phyloP scores from a whole-genome alignment of 2,797 vertebrate species.

The Pogoniulus pusillus region DNA sequence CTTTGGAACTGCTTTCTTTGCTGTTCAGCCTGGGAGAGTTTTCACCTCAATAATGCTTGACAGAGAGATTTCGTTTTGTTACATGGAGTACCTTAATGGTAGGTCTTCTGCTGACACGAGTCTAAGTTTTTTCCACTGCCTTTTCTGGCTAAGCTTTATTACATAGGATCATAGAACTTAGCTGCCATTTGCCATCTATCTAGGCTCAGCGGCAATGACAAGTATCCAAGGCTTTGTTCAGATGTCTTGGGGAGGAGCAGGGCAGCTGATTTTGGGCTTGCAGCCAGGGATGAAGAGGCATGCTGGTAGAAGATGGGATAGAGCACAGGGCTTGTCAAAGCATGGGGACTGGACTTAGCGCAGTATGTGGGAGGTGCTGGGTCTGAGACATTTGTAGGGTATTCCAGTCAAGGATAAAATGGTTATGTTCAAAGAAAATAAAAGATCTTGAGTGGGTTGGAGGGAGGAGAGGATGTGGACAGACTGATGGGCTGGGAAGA shows the following conservation, averaged over 20 bases:
- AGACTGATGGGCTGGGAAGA: constrained; percentile 54
- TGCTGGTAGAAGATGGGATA: background rate
- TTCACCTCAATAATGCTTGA: background rate
- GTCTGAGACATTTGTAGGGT: background rate
- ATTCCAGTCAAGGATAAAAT: constrained; percentile 20
- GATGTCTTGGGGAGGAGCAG: background rate
- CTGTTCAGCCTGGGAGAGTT: background rate
- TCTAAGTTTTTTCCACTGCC: background rate
- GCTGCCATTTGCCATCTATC: background rate
- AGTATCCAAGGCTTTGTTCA: background rate
- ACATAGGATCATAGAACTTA: background rate
- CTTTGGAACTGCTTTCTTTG: background rate
- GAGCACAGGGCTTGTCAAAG: background rate
- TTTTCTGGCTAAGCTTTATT: background rate
- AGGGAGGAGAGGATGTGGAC: constrained; percentile 55
- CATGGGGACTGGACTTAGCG: background rate
- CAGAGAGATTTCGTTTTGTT: background rate
- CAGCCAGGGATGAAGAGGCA: background rate
- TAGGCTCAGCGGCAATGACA: background rate
- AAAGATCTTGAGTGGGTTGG: constrained; percentile 3
- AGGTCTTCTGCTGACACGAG: background rate
- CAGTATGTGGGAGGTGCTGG: background rate
- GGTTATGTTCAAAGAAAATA: constrained; percentile 35
- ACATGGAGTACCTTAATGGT: background rate
- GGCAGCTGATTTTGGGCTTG: background rate